Base-by-base conservation (phyloP, 2,113 vertebrate genomes). In the Nesogale talazaci region DNA sequence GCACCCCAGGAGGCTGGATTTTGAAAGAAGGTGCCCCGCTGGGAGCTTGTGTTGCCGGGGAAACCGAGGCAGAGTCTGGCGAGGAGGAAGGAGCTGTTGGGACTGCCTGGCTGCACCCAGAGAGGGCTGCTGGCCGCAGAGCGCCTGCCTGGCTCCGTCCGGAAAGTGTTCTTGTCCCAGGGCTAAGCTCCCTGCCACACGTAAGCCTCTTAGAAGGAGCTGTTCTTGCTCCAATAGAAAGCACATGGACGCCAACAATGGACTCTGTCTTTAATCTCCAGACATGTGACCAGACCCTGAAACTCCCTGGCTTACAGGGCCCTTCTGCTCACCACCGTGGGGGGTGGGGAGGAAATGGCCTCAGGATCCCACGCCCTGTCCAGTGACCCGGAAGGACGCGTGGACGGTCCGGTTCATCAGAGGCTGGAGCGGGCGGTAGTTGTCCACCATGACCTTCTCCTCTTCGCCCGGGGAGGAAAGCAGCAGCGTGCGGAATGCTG, bases 361-460 rank as follows among this genome's bases (percentile, higher is more conserved):
- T 95, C 36, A 52, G 31, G 89, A 22, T 20, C 85, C 38, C 0
- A 36, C 17, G 46, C 87, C 42, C 0, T 65, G 29, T 29, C n/a
- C 17, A 70, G 97, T 17, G 96, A 98, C 23, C 97, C 38, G 97
- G 96, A 99, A 99, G 89, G 99, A 99, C 0, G 99, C 98, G 31
- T 98, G 98, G 52, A 99, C 97, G 0, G 97, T 96, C 29, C 99
- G 98, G 1, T 98, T 95, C 95, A 98, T 98, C 23, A 99, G 96
- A 0, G 99, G 98, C 97, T 99, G 99, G 72, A 99, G 98, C 2
- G 98, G 98, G 0, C 99, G 99, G 94, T 99, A 99, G 97, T 99
- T 99, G 98, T 99, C 98, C 90, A 99, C 99, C 99, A 99, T 99
- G 8, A 96, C 96, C 96, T 97, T 98, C 94, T 99, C 99, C 2